Base-by-base conservation (phyloP, 2,113 vertebrate genomes). In the Illadopsis cleaveri region DNA sequence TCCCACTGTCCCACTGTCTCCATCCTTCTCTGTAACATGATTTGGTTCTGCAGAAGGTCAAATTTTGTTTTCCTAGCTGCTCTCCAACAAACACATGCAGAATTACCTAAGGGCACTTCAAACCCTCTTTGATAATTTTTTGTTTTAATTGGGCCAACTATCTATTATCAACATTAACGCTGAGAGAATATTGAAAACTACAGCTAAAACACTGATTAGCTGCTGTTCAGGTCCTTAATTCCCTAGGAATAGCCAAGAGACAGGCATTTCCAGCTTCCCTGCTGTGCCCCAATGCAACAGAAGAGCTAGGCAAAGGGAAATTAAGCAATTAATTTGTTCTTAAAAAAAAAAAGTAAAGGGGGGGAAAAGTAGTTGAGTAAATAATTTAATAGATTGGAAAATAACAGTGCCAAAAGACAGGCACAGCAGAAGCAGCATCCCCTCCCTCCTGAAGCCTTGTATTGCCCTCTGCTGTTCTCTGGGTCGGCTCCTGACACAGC, bases 41-140 rank as follows among this genome's bases (percentile, higher is more conserved):
- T 86, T 91, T 93, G 76, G 25, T 56, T 92, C 75, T 90, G 68
- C 61, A 90, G 94, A 96, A 96, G 95, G 95, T 96, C 93, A 96
- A 85, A 84, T 89, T 95, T 93, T 96, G 77, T 97, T 97, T 97
- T 97, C 83, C 70, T 85, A 95, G 78, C 45, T 40, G 9, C 50
- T 83, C 70, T 91, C 68, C 87, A 81, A 85, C 66, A 94, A 92
- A 93, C 0, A 4, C 76, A 70, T 9, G 17, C 47, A 90, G 94
- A 95, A 96, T 94, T 97, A 96, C 93, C 94, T 96, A 97, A 95
- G 95, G 95, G 88, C 72, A 89, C 91, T 97, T 97, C 96, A 96
- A 95, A 97, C 80, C 73, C 1, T 0, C 96, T 96, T 97, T 97
- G 95, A 97, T 97, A 96, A 93, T 96, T 94, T 96, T 94, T 97